phyloP scores from a whole-genome alignment of 2,888 invertebrate species.

The Tyria jacobaeae region DNA sequence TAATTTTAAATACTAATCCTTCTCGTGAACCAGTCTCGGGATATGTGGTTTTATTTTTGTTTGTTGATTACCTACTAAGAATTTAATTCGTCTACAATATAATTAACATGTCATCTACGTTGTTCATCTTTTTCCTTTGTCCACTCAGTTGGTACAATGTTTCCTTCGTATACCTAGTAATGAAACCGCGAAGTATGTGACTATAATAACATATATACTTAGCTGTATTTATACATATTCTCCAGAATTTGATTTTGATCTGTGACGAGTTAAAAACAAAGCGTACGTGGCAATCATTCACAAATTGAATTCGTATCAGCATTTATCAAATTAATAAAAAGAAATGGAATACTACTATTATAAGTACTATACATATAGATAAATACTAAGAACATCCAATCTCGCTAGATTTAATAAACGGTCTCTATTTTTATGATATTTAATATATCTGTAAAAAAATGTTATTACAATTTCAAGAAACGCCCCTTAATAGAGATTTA shows the following conservation, averaged over 20 bases:
- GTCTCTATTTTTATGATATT: not conserved
- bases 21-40: not conserved
- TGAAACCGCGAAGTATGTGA: not conserved
- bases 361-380: not conserved
- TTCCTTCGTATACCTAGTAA: not conserved
- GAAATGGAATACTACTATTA: not conserved
- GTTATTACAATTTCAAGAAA: too few species aligned
- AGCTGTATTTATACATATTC: too few species aligned
- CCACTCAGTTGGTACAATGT: too few species aligned
- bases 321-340: not conserved
- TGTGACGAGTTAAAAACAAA: too few species aligned
- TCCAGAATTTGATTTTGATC: too few species aligned
- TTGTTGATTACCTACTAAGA: not conserved
- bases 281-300: too few species aligned
- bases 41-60: not conserved
- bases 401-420: not conserved
- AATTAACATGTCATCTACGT: too few species aligned
- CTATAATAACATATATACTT: not conserved
- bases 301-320: too few species aligned
- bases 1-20: not conserved
- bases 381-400: not conserved
- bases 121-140: too few species aligned
- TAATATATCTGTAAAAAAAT: too few species aligned
- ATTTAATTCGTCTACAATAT: too few species aligned
- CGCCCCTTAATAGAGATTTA: too few species aligned